Conservation (phyloP, 2,888 invertebrate genomes). For the Colletes collaris region DNA sequence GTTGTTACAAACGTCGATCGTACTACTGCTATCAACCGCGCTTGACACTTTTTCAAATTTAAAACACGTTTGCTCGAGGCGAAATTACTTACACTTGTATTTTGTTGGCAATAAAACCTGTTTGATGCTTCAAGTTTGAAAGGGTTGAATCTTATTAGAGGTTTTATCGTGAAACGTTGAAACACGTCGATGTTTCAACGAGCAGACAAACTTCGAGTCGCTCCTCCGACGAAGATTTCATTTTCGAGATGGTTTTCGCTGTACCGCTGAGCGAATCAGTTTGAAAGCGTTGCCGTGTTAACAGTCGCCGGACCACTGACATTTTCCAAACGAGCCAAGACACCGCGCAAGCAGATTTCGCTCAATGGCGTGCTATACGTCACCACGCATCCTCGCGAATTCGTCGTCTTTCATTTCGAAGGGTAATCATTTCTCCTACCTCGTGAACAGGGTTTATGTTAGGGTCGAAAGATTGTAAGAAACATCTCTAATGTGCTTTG, state of each 20-base stretch:
- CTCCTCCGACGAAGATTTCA: slow-evolving; percentile 2
- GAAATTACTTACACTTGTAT: no score
- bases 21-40: no score
- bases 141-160: background rate
- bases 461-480: no score
- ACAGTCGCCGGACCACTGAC: slow-evolving; percentile 18
- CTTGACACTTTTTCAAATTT: no score
- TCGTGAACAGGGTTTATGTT: no score
- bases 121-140: no score
- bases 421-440: background rate
- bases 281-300: slow-evolving; percentile 26
- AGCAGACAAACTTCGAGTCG: background rate
- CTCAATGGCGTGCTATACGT: background rate
- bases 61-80: no score
- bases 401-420: background rate
- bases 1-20: no score
- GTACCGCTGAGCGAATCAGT: slow-evolving; percentile 12
- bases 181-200: background rate
- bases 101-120: no score
- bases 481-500: no score
- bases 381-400: background rate
- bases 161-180: background rate
- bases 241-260: slow-evolving; percentile 2
- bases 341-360: slow-evolving; percentile 6
- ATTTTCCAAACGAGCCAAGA: slow-evolving; percentile 26